Conservation (phyloP, 2,888 invertebrate genomes). For the Scaptomyza reducta region DNA sequence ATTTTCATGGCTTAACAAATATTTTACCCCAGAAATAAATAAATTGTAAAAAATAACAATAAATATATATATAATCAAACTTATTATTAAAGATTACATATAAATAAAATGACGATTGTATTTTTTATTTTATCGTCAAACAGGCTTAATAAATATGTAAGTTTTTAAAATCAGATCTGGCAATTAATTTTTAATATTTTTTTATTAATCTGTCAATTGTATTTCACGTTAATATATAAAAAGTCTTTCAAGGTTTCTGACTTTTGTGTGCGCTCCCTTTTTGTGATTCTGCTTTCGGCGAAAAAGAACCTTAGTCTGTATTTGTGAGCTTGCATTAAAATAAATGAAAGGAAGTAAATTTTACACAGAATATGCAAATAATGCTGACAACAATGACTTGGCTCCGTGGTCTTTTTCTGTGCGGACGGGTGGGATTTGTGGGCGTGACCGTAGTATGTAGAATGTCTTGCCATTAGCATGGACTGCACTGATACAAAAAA, state of each 20-base stretch:
- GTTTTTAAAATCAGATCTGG: no score
- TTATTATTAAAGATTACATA: no score
- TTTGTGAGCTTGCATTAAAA: slow-evolving; percentile 58
- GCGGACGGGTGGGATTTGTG: slow-evolving; percentile 6
- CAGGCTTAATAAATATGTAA: no score
- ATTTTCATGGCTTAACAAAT: neutral
- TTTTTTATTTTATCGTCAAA: no score
- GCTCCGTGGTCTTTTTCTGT: slow-evolving; percentile 7
- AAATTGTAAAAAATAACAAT: no score
- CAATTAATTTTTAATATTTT: no score
- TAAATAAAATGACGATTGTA: no score
- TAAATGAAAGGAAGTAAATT: slow-evolving; percentile 71
- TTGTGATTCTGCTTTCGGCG: slow-evolving; percentile 7
- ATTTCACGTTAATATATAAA: neutral
- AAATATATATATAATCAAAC: no score
- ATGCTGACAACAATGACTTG: slow-evolving; percentile 71
- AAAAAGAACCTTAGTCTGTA: slow-evolving; percentile 24
- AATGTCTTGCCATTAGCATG: slow-evolving; percentile 57
- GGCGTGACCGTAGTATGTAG: slow-evolving; percentile 18
- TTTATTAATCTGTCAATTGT: neutral
- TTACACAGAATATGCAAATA: slow-evolving; percentile 76
- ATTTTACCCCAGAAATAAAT: neutral
- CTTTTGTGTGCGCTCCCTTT: slow-evolving; percentile 13
- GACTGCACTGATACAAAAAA: slow-evolving; percentile 59
- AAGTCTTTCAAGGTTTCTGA: neutral